These are phyloP conservation scores for Raja brachyura DNA, from an alignment of 2,113 vertebrate species.

Conservation along the genomic window DNA sequence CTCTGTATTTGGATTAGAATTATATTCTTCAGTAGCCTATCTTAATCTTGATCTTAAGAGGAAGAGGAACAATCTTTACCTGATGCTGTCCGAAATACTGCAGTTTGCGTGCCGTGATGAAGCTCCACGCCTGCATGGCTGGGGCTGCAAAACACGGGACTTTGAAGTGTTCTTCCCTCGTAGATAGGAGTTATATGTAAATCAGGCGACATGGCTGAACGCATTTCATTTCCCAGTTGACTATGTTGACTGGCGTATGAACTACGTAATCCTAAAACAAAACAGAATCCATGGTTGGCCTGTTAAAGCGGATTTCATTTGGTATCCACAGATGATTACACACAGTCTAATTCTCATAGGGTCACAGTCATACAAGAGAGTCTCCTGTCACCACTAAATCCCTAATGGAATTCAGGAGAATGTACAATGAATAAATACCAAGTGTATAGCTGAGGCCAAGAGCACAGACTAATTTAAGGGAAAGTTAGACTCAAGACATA, in stretches of 20 bases:
- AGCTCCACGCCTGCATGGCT: constrained; percentile 65
- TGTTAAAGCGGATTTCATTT: neutral
- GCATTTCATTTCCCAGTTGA: constrained; percentile 76
- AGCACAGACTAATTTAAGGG: neutral
- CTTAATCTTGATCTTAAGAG: neutral
- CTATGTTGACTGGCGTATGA: constrained; percentile 91
- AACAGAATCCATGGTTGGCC: constrained; percentile 34
- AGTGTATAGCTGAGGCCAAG: neutral
- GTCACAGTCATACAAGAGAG: neutral
- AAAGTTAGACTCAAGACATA: neutral
- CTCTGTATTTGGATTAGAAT: neutral
- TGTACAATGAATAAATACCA: neutral
- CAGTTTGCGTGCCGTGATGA: constrained; percentile 69
- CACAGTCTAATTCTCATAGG: neutral
- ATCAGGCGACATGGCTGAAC: constrained; percentile 80
- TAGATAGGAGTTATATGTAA: constrained; percentile 90
- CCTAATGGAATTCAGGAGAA: neutral
- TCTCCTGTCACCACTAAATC: neutral
- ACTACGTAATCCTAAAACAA: constrained; percentile 70
- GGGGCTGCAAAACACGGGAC: constrained; percentile 81
- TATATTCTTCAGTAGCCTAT: neutral
- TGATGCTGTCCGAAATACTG: constrained; percentile 74
- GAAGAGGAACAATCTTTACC: constrained; percentile 54
- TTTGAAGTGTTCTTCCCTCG: constrained; percentile 82
- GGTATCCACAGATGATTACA: neutral